Base-by-base conservation (phyloP, 1,140 invertebrate genomes). In the Sesamia nonagrioides region DNA sequence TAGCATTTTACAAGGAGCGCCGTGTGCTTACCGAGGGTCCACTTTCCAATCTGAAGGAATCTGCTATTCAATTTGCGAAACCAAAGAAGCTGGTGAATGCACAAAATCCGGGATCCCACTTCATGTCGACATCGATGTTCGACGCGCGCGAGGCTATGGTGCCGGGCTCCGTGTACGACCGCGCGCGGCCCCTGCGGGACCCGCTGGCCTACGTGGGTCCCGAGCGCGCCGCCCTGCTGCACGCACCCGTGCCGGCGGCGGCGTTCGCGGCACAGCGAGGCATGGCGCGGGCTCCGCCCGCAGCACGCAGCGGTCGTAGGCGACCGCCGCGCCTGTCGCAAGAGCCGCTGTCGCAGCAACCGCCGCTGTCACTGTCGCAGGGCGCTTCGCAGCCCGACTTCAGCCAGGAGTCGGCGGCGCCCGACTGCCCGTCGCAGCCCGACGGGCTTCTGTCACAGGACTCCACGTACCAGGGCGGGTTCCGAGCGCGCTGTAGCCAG, bases 1-100 rank as follows among this genome's bases (percentile, higher is more conserved):
- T 99, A 21, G 98, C 98, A 48, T 99, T 99, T 89, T 99, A 99
- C 95, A 99, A 99, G 90, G 99, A 99, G 89, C 98, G 99, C 82
- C 98, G 99, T 89, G 98, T 99, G 40, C 95, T 99, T 3, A 99
- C 99, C 0, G 99, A 99, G 95, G 99, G 99, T 0, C 99, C 99
- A 0, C 94, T 99, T 9, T 99, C 98, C 78, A 99, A 99, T 94
- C 95, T 99, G 2, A 99, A 99, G 91, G 98, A 99, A 90, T 99
- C 98, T 0, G 96, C 98, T 89, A 99, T 99, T 60, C 98, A 99
- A 90, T 99, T 99, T 91, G 98, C 98, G 8, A 99, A 99, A 94
- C 99, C 99, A 7, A 98, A 99, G 91, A 99, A 99, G 90, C 95
- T 99, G 37, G 97, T 99, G 1, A 99, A 99, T 94, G 96, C 97